Evolutionary conservation across 2,113 vertebrate species (phyloP), one percentile per base, ranked within the genome.

Genomic region (Budorcas taxicolor): DNA sequence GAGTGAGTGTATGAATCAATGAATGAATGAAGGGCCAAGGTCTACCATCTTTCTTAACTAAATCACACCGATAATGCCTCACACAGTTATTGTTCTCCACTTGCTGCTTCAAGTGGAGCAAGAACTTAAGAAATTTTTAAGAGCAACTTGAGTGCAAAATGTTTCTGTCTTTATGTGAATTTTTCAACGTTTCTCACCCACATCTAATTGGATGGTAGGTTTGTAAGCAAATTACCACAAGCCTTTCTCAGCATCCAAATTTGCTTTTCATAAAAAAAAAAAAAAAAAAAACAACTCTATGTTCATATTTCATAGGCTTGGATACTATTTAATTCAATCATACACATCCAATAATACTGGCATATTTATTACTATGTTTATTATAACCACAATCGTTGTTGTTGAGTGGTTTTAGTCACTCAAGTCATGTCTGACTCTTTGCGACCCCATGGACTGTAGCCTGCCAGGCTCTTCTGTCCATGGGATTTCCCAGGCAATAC

Each of bases 21-120:
- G 5, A 10, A 27, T 0, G 12, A 53, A 47, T 0, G 19, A 19
- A n/a, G 14, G 23, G 27, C 33, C 31, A 17, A 25, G 76, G 16
- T 4, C 43, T 16, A 17, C 5, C 1, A 29, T 13, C 53, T 11
- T 11, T 92, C 78, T 29, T 10, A 19, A 76, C 47, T 80, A 45
- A 67, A 43, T 47, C 31, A 14, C 43, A 60, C 7, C 6, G 11
- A 2, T 0, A 7, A 19, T 0, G 12, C 43, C 12, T 13, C 64
- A 19, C 64, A 19, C 43, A 50, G 52, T 36, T 83, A 83, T 13
- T 33, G 52, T 64, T 16, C 64, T 92, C 84, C 52, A 25, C 45
- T 45, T 76, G 74, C 1, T 87, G 53, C 50, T 27, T 27, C 33
- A 87, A 67, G 45, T 6, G 19, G 21, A 14, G 47, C 10, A 52